Conservation (phyloP, 2,113 vertebrate genomes). For the Macrotis lagotis region DNA sequence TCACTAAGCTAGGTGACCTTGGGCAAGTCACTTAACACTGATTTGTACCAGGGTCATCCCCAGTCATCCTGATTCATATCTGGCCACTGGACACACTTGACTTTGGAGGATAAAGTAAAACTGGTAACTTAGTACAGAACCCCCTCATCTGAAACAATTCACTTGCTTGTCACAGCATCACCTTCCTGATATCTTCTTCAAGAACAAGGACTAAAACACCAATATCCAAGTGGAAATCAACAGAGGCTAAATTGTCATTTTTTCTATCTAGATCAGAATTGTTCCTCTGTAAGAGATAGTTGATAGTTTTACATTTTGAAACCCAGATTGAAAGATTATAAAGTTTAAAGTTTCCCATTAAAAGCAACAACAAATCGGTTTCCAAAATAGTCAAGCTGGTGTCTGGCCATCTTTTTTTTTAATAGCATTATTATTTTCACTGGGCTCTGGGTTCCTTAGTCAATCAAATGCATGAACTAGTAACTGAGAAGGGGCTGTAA, state of each 20-base stretch:
- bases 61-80: too few species aligned
- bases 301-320: slow-evolving; percentile 32
- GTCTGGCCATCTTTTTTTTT: neutral
- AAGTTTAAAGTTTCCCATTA: neutral
- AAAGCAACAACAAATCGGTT: neutral
- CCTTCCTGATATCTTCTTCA: too few species aligned
- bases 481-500: neutral
- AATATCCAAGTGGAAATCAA: slow-evolving; percentile 2
- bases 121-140: too few species aligned
- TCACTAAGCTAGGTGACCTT: too few species aligned
- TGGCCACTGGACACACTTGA: too few species aligned
- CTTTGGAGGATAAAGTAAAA: too few species aligned
- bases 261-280: neutral
- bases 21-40: too few species aligned
- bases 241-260: neutral
- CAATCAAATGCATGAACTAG: neutral
- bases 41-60: too few species aligned
- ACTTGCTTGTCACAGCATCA: too few species aligned
- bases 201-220: too few species aligned
- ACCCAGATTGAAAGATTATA: neutral
- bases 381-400: neutral
- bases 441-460: neutral
- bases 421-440: too few species aligned
- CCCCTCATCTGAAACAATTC: too few species aligned
- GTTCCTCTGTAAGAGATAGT: slow-evolving; percentile 26